These are phyloP conservation scores for Centropus unirufus DNA, from an alignment of 2,113 vertebrate genomes.

Conservation along the genomic window DNA sequence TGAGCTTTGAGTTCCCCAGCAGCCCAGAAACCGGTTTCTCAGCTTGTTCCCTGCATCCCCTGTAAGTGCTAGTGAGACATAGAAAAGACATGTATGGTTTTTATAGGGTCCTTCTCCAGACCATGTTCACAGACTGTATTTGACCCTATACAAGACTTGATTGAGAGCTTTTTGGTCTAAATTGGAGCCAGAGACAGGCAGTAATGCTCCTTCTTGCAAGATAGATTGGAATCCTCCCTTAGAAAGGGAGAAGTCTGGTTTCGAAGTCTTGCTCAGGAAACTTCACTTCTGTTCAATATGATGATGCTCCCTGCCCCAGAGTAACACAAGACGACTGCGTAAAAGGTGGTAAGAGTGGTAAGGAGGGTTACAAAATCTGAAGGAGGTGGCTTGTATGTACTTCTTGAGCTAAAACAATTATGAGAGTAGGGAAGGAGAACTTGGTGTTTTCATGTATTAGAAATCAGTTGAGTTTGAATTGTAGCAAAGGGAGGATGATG, in stretches of 20 bases:
- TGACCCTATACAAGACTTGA: fast-evolving
- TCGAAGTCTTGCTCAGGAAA: not conserved
- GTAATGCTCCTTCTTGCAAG: not conserved
- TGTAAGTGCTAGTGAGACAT: fast-evolving
- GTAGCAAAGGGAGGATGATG: not conserved
- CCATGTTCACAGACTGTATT: not conserved
- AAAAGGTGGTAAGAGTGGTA: not conserved
- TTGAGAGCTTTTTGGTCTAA: not conserved
- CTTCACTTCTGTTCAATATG: not conserved
- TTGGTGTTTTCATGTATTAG: not conserved
- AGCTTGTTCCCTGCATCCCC: not conserved
- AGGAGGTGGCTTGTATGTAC: not conserved
- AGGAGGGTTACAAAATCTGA: not conserved
- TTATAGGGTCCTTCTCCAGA: not conserved
- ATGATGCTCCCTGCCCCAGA: not conserved
- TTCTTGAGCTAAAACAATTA: not conserved
- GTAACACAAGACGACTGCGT: not conserved
- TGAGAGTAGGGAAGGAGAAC: not conserved
- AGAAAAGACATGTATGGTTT: not conserved
- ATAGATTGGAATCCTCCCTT: not conserved
- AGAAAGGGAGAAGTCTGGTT: not conserved
- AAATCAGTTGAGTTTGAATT: not conserved
- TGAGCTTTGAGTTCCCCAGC: not conserved
- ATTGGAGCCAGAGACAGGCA: not conserved
- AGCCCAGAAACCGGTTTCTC: not conserved